A percentile compares a stretch with the other conserved stretches of the same genome.
These are phyloP conservation scores for Drosophila ironensis DNA, from an alignment of 1,140 invertebrate genomes.

Conservation along the genomic window DNA sequence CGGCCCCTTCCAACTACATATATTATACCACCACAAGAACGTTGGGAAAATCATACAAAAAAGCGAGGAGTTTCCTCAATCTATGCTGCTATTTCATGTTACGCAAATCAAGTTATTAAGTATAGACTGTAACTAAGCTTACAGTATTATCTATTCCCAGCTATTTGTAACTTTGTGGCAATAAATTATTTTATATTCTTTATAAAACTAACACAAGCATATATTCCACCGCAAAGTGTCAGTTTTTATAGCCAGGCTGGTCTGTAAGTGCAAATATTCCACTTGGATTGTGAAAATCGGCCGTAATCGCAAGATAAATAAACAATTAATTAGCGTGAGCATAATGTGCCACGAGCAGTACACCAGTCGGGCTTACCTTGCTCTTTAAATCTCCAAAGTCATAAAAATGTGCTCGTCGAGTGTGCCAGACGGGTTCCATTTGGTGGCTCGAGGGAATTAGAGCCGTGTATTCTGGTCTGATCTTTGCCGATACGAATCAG, in stretches of 20 bases:
- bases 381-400: slow-evolving; percentile 41
- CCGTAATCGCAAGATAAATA: slow-evolving; percentile 62
- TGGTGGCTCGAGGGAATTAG: slow-evolving; percentile 33
- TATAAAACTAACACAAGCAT: no score
- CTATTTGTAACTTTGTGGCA: no score
- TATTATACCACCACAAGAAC: neutral
- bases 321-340: slow-evolving; percentile 72
- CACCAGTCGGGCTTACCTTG: slow-evolving; percentile 8
- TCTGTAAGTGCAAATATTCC: slow-evolving; percentile 3
- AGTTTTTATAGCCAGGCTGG: neutral
- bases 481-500: slow-evolving; percentile 72
- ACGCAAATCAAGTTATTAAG: no score
- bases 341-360: slow-evolving; percentile 34
- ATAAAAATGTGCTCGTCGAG: slow-evolving; percentile 8
- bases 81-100: no score
- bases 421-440: slow-evolving; percentile 10
- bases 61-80: no score
- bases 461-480: slow-evolving; percentile 39
- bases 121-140: no score
- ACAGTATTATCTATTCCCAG: no score
- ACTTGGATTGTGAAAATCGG: slow-evolving; percentile 40
- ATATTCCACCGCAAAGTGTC: no score
- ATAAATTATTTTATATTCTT: no score
- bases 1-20: neutral
- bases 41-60: neutral